Conservation (phyloP, 2,113 vertebrate genomes). For the Capreolus pygargus region DNA sequence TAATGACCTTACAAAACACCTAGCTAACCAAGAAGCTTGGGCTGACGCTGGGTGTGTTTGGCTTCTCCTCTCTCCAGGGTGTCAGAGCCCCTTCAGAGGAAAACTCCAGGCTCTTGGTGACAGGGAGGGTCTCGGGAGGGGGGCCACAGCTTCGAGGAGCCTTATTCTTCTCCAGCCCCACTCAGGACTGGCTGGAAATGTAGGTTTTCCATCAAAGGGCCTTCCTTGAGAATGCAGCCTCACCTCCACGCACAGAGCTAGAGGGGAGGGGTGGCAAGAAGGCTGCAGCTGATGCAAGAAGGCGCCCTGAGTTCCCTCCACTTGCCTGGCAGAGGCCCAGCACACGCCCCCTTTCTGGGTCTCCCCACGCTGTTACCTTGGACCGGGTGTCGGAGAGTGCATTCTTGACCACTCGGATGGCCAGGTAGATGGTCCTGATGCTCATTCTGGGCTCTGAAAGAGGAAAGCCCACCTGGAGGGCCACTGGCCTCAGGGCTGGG, state of each 20-base stretch:
- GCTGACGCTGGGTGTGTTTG: fast-evolving
- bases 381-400: constrained; percentile 50
- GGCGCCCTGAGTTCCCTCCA: neutral
- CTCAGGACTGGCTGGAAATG: neutral
- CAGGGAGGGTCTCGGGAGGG: fast-evolving
- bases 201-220: neutral
- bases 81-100: fast-evolving
- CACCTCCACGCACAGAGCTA: neutral
- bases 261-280: neutral
- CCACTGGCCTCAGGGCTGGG: neutral
- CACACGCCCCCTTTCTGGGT: fast-evolving
- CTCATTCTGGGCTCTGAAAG: constrained; percentile 68
- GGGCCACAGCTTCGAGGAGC: fast-evolving
- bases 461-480: neutral
- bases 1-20: neutral
- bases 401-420: constrained; percentile 63
- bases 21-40: fast-evolving
- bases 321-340: fast-evolving
- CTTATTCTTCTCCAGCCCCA: neutral
- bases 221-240: fast-evolving
- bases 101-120: neutral
- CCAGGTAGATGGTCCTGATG: constrained; percentile 57
- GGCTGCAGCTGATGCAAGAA: neutral
- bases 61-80: neutral
- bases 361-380: constrained; percentile 47